These are phyloP conservation scores for Drosophila sp. DNA, from an alignment of 1,140 invertebrate genomes.

Conservation along the genomic window DNA sequence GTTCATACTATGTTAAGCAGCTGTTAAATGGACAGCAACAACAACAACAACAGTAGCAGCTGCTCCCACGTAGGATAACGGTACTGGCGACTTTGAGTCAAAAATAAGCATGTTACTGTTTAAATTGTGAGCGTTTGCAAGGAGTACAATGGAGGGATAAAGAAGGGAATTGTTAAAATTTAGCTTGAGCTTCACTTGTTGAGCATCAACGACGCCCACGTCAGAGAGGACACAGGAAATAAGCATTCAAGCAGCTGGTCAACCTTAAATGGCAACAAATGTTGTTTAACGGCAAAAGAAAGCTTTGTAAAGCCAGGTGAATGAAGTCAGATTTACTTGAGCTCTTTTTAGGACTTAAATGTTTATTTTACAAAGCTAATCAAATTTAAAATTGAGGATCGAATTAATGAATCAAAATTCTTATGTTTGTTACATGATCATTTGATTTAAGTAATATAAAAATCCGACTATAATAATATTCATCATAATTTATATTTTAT, in stretches of 20 bases:
- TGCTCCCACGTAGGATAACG: constrained; percentile 46
- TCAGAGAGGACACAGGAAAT: constrained; percentile 14
- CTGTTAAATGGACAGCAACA: constrained; percentile 56
- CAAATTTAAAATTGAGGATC: too few species aligned
- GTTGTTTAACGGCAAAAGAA: neutral
- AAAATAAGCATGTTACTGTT: constrained; percentile 39
- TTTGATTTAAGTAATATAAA: too few species aligned
- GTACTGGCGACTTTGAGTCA: constrained; percentile 5
- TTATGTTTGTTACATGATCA: too few species aligned
- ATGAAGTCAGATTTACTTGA: constrained; percentile 5
- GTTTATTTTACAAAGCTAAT: neutral
- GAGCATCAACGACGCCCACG: constrained; percentile 19
- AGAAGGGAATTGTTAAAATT: constrained; percentile 9
- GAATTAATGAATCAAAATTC: too few species aligned
- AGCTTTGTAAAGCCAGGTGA: constrained; percentile 2
- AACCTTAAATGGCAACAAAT: constrained; percentile 15
- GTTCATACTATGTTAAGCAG: constrained; percentile 62
- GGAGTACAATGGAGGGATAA: neutral
- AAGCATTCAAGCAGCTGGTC: constrained; percentile 26
- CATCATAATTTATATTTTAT: too few species aligned
- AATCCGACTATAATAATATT: too few species aligned
- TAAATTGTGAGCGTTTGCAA: neutral
- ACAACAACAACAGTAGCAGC: constrained; percentile 1
- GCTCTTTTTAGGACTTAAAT: neutral
- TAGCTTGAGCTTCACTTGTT: constrained; percentile 38